Percentiles rank a stretch among this genome's conserved stretches.
Conservation (phyloP, 1,140 invertebrate genomes). For the Nasonia giraulti region DNA sequence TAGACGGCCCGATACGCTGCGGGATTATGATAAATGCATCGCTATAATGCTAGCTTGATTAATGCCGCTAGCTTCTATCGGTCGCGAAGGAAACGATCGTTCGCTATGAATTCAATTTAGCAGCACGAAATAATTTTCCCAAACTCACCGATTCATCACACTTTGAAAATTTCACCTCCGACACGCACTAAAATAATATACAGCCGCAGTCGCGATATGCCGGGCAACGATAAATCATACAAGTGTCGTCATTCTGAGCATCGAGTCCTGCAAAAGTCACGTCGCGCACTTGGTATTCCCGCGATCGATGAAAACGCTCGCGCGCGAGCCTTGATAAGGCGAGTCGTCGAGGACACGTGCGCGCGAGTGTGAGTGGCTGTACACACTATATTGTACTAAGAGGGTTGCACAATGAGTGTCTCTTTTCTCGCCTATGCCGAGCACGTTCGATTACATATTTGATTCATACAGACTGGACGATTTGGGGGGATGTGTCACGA, state of each 20-base stretch:
- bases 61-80: no score
- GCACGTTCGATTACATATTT: constrained; percentile 8
- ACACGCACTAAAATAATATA: background rate
- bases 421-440: constrained; percentile 6
- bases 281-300: constrained; percentile 7
- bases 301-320: background rate
- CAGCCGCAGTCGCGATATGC: background rate
- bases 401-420: background rate
- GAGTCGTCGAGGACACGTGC: background rate
- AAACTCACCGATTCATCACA: background rate
- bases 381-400: background rate
- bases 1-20: background rate
- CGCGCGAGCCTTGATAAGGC: background rate
- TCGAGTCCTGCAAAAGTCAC: background rate
- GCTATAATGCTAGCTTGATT: no score
- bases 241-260: background rate
- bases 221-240: background rate
- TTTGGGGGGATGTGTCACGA: no score
- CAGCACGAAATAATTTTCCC: no score
- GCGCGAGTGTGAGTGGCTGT: background rate
- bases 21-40: no score
- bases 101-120: no score
- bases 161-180: background rate
- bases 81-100: no score
- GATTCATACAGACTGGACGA: background rate